phyloP scores from a whole-genome alignment of 2,888 invertebrate genomes.

The Melieria picta region DNA sequence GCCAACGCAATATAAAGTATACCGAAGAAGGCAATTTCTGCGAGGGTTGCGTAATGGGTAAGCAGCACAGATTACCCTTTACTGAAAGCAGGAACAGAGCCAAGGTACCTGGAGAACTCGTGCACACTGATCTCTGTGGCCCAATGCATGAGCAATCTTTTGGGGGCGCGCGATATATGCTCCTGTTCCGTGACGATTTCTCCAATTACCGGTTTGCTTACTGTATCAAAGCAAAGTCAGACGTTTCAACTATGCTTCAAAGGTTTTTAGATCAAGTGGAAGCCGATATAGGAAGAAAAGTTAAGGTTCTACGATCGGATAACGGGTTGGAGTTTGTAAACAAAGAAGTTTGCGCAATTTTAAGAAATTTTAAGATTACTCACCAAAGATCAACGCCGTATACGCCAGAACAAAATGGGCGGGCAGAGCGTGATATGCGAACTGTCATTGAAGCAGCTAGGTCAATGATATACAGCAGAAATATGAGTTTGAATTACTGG shows the following conservation, averaged over 20 bases:
- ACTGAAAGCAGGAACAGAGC: conserved; percentile 34
- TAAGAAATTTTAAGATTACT: conserved; percentile 45
- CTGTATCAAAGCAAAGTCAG: conserved; percentile 43
- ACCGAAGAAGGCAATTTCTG: conserved; percentile 37
- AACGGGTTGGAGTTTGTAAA: conserved; percentile 40
- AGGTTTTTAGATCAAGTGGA: conserved; percentile 42
- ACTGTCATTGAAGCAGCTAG: conserved; percentile 56
- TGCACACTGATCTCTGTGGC: conserved; percentile 48
- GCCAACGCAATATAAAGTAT: conserved; percentile 37
- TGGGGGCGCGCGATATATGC: conserved; percentile 43
- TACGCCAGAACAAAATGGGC: conserved; percentile 53
- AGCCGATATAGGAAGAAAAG: conserved; percentile 43
- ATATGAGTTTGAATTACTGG: conserved; percentile 52
- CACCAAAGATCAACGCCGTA: conserved; percentile 38
- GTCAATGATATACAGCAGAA: conserved; percentile 43
- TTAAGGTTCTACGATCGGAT: conserved; percentile 47
- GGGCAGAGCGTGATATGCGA: conserved; percentile 55
- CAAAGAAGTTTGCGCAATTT: conserved; percentile 42
- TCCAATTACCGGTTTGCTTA: conserved; percentile 41
- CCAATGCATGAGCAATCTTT: conserved; percentile 42
- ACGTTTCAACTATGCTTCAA: conserved; percentile 33
- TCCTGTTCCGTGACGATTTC: conserved; percentile 44
- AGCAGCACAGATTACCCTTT: conserved; percentile 43
- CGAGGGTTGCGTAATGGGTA: conserved; percentile 45
- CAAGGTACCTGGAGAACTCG: conserved; percentile 37